These are phyloP conservation scores for Drosophila subpulchrella DNA, from an alignment of 1,140 invertebrate species.

Conservation along the genomic window DNA sequence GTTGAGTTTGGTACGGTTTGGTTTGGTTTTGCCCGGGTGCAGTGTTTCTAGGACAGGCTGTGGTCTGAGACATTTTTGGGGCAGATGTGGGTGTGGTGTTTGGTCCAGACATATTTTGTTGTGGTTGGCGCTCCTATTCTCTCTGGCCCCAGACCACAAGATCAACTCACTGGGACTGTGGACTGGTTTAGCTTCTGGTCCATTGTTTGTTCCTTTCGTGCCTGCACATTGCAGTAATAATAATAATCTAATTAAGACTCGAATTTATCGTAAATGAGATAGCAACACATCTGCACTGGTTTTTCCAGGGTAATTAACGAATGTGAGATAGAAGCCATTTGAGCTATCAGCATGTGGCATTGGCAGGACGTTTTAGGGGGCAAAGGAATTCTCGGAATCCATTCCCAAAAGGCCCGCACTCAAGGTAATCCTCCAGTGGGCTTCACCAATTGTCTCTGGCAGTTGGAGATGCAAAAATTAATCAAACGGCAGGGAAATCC, in stretches of 20 bases:
- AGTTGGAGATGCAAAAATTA: constrained; percentile 1
- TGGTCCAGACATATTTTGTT: constrained; percentile 78
- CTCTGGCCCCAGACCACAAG: constrained; percentile 50
- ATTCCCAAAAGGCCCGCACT: neutral
- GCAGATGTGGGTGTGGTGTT: constrained; percentile 54
- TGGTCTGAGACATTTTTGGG: constrained; percentile 72
- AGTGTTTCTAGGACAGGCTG: constrained; percentile 47
- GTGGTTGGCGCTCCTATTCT: constrained; percentile 54
- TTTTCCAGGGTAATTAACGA: constrained; percentile 35
- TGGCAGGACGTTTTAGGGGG: neutral
- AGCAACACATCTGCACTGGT: neutral
- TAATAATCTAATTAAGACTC: constrained; percentile 75
- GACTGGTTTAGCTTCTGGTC: constrained; percentile 53
- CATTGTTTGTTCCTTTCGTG: constrained; percentile 55
- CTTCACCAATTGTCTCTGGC: constrained; percentile 10
- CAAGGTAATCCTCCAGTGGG: neutral
- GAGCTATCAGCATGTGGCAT: constrained; percentile 4
- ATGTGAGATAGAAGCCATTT: constrained; percentile 8
- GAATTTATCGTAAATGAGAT: constrained; percentile 46
- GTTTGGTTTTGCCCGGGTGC: constrained; percentile 5
- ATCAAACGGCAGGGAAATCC: constrained; percentile 4
- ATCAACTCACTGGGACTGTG: constrained; percentile 40
- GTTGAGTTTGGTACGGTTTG: neutral
- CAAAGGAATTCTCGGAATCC: constrained; percentile 1
- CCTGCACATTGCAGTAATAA: constrained; percentile 61